Evolutionary conservation across 2,113 vertebrate species (phyloP), one percentile per base, ranked within the genome.

Genomic region (Oenanthe oenanthe): DNA sequence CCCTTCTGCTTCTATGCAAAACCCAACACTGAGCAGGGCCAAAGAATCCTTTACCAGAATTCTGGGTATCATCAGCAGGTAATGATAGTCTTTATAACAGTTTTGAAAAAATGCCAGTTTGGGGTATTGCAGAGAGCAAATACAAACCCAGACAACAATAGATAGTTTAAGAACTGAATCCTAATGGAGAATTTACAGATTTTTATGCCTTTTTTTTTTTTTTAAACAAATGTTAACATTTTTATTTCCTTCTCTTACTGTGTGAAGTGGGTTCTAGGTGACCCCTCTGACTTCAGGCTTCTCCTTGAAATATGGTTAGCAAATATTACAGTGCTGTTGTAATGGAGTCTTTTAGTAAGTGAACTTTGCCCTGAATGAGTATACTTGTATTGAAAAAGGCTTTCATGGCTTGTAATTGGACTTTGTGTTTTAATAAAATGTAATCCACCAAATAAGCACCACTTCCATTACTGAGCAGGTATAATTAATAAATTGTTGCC

Each of bases 101-200:
- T 77, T 82, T 28, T 77, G 80, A 70, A 88, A 84, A 53, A 85
- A 22, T 71, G 60, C 34, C 21, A 5, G 2, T 80, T 54, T 38
- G 29, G 6, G 19, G 7, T 21, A 21, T 51, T 89, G 63, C 17
- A 6, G 80, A 78, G 61, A 79, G 24, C 73, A 62, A 93, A 92
- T 47, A 88, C n/a, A 91, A 94, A 83, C 34, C 17, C 53, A 80
- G 76, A 74, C 58, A 92, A 91, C 68, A 95, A 85, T 82, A 63
- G 68, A 34, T 94, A 88, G 93, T 95, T 87, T 91, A 87, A 67
- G 54, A 91, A 75, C 57, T 68, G 76, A 94, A 79, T 84, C 14
- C 47, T 66, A 84, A 71, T 78, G 50, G 16, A 70, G 22, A 86
- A 79, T 63, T 26, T 54, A 71, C 15, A 43, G 42, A 36, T 84